Conservation (phyloP, 2,888 invertebrate species). For the Tortrix viridana region DNA sequence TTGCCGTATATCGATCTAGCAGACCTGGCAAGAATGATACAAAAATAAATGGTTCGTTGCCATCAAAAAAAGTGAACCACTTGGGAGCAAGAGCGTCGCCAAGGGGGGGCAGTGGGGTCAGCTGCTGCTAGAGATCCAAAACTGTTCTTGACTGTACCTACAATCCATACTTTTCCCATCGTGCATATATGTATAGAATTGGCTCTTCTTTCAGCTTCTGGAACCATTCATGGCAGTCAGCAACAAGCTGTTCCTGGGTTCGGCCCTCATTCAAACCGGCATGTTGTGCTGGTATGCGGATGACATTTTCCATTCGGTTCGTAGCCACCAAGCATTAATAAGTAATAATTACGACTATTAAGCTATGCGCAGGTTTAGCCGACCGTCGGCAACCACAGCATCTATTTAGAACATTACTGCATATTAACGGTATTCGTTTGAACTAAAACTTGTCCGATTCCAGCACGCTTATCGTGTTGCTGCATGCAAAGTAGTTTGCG, state of each 20-base stretch:
- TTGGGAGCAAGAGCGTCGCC: too few relatives aligned
- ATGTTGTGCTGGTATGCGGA: constrained; percentile 79
- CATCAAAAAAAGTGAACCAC: too few relatives aligned
- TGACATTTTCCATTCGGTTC: constrained; percentile 73
- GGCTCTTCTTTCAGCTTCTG: constrained; percentile 68
- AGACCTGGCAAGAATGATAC: too few relatives aligned
- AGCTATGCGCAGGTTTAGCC: not conserved
- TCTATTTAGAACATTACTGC: constrained; percentile 1
- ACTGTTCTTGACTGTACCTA: too few relatives aligned
- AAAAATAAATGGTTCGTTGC: too few relatives aligned
- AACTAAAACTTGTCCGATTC: not conserved
- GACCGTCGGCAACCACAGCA: not conserved
- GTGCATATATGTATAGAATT: too few relatives aligned
- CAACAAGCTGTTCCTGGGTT: constrained; percentile 71
- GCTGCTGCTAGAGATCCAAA: too few relatives aligned
- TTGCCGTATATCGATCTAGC: too few relatives aligned
- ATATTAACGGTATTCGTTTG: constrained; percentile 7
- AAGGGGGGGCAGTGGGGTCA: too few relatives aligned
- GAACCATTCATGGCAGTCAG: constrained; percentile 72
- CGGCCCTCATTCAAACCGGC: constrained; percentile 74
- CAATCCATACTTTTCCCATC: too few relatives aligned
- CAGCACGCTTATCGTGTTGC: too few relatives aligned
- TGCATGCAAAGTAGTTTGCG: not conserved
- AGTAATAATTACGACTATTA: not conserved
- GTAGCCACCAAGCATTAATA: constrained; percentile 39